Evolutionary conservation across 2,888 invertebrate genomes (phyloP).

Genomic region (Gibbula magus): DNA sequence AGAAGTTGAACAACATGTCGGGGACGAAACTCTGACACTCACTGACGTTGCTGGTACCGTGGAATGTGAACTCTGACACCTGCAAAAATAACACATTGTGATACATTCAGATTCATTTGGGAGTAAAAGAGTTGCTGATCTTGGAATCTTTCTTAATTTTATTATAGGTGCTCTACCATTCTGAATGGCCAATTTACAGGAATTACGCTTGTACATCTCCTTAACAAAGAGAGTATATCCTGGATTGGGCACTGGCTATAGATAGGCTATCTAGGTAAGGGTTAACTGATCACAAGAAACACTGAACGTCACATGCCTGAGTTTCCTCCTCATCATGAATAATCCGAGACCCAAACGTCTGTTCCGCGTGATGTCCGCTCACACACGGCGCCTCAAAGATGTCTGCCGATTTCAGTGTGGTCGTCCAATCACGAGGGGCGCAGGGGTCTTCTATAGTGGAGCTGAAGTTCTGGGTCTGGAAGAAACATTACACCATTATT

Average conservation of each 20-base stretch:
- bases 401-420: slow-evolving; percentile 41
- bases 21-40: slow-evolving; percentile 57
- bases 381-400: slow-evolving; percentile 70
- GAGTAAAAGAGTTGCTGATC: no score
- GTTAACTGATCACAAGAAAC: no score
- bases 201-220: no score
- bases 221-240: no score
- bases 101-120: no score
- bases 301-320: no score
- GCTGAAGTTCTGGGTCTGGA: slow-evolving; percentile 53
- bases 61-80: slow-evolving; percentile 60
- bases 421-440: slow-evolving; percentile 56
- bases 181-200: no score
- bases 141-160: no score
- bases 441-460: slow-evolving; percentile 65
- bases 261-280: no score
- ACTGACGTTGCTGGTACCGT: slow-evolving; percentile 63
- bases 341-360: slow-evolving; percentile 36
- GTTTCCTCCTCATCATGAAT: background rate
- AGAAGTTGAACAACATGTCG: slow-evolving; percentile 62
- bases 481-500: background rate
- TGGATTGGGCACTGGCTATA: no score
- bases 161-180: no score
- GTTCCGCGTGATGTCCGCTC: slow-evolving; percentile 40
- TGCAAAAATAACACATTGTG: slow-evolving; percentile 28